phyloP scores from a whole-genome alignment of 2,797 vertebrate species.

The Muscicapa striata region DNA sequence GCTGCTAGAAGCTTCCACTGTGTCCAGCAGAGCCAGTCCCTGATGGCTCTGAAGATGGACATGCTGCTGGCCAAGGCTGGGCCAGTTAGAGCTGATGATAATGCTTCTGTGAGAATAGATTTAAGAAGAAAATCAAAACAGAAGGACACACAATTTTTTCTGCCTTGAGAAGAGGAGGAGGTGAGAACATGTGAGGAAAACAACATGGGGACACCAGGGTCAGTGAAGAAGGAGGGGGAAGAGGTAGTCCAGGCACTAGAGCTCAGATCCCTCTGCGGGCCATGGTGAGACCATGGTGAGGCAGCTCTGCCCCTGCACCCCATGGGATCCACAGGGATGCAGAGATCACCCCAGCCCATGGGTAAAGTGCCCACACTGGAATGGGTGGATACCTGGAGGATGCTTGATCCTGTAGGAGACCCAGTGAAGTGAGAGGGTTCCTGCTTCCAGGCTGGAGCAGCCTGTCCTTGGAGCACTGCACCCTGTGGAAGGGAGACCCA shows the following conservation, averaged over 20 bases:
- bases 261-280: not conserved
- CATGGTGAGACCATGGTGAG: not conserved
- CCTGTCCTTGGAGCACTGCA: not conserved
- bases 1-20: not conserved
- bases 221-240: not conserved
- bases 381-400: not conserved
- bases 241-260: not conserved
- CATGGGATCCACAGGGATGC: not conserved
- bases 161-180: not conserved
- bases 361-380: not conserved
- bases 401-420: not conserved
- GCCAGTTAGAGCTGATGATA: not conserved
- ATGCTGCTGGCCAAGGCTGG: not conserved
- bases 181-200: not conserved
- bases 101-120: not conserved
- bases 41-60: not conserved
- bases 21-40: not conserved
- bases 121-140: not conserved
- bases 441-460: not conserved
- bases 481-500: accelerated
- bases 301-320: not conserved
- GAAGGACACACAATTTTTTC: not conserved
- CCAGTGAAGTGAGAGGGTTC: not conserved
- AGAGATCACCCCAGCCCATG: not conserved
- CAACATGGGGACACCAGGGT: not conserved